These are phyloP conservation scores for Lepeophtheirus nordmannii DNA, from an alignment of 2,888 invertebrate genomes.

Conservation along the genomic window DNA sequence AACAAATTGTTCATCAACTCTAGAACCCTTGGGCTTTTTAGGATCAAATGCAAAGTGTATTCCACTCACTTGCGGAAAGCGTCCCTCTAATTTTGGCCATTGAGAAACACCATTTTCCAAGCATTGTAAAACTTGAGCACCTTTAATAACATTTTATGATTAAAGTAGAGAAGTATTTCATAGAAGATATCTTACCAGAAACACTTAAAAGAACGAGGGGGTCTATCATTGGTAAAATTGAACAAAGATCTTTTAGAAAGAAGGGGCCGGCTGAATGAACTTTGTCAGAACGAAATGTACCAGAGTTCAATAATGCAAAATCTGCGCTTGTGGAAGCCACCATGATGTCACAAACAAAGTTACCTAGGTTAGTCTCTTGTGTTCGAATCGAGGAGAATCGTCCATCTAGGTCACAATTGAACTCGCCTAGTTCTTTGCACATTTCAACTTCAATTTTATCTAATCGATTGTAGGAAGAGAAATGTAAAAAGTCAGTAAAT, in stretches of 20 bases:
- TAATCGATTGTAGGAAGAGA: constrained; percentile 32
- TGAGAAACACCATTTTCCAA: constrained; percentile 70
- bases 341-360: constrained; percentile 56
- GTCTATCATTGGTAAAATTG: constrained; percentile 70
- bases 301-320: constrained; percentile 67
- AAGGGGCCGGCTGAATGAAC: constrained; percentile 69
- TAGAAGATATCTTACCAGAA: constrained; percentile 39
- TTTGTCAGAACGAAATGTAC: constrained; percentile 59
- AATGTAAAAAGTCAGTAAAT: neutral
- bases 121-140: constrained; percentile 49
- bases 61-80: constrained; percentile 67
- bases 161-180: too few species aligned
- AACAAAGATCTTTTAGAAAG: constrained; percentile 62
- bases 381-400: constrained; percentile 62
- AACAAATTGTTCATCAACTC: constrained; percentile 53
- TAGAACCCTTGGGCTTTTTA: constrained; percentile 46
- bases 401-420: constrained; percentile 72
- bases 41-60: constrained; percentile 38
- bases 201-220: constrained; percentile 59
- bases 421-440: constrained; percentile 63
- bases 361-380: constrained; percentile 72
- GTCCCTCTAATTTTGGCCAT: constrained; percentile 70
- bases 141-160: constrained; percentile 32
- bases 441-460: constrained; percentile 66
- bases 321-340: constrained; percentile 71